Conservation (phyloP, 30 jellyfish, hydroid and myxozoan genomes). For the Sanderia malayensis region DNA sequence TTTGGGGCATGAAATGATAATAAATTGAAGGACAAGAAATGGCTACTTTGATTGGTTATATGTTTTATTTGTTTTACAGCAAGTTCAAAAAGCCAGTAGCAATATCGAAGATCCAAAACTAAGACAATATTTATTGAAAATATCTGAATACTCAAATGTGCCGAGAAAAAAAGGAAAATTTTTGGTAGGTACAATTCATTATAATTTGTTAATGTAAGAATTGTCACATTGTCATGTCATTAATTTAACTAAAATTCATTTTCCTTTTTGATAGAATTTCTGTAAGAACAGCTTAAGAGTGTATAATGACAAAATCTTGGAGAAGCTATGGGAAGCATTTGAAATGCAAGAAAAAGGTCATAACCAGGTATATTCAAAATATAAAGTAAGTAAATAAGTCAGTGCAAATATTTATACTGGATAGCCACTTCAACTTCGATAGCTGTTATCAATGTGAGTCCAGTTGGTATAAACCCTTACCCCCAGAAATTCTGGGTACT, state of each 20-base stretch:
- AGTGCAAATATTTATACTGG: too few relatives aligned
- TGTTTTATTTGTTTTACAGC: constrained; percentile 35
- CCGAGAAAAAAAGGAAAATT: constrained; percentile 92
- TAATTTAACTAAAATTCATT: too few relatives aligned
- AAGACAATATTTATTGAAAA: constrained; percentile 46
- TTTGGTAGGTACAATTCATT: constrained; percentile 45
- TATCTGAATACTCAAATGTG: constrained; percentile 89
- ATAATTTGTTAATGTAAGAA: too few relatives aligned
- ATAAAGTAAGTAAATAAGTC: background rate
- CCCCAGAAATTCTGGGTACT: too few relatives aligned
- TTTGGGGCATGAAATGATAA: background rate
- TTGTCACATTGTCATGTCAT: too few relatives aligned
- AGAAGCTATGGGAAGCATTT: constrained; percentile 86
- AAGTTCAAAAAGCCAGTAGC: constrained; percentile 69
- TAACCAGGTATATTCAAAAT: background rate
- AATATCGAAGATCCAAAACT: constrained; percentile 55
- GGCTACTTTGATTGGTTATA: background rate
- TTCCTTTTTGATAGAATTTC: constrained; percentile 71
- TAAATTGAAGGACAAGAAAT: background rate
- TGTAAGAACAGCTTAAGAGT: constrained; percentile 89
- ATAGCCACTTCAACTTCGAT: too few relatives aligned
- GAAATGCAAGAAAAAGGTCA: constrained; percentile 32
- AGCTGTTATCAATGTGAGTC: too few relatives aligned
- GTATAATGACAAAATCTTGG: constrained; percentile 48
- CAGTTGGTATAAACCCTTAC: too few relatives aligned